Conservation (phyloP, 2,797 vertebrate genomes). For the Heliangelus exortis region DNA sequence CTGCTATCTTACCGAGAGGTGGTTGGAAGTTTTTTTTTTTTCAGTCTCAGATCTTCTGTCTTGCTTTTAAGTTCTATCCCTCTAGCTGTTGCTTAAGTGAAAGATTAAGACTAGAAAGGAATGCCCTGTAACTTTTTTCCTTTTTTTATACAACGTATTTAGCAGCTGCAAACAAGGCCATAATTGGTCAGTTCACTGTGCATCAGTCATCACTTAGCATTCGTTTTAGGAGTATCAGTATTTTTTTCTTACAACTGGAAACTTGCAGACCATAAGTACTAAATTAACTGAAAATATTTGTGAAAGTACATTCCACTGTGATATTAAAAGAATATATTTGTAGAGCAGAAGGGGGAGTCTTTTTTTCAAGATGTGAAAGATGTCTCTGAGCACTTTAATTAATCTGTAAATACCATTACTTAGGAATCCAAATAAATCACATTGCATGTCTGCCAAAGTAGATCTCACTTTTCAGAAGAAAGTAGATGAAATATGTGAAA, state of each 20-base stretch:
- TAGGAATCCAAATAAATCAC: constrained; percentile 53
- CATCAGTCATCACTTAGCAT: background rate
- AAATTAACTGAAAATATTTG: constrained; percentile 21
- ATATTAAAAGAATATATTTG: constrained; percentile 1
- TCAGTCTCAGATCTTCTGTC: background rate
- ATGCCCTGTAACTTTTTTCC: background rate
- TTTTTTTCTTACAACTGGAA: background rate
- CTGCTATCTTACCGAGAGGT: background rate
- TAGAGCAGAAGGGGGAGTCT: background rate
- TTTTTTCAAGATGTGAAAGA: constrained; percentile 5
- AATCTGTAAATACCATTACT: constrained; percentile 32
- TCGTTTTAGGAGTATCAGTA: background rate
- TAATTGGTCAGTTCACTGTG: background rate
- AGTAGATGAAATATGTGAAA: constrained; percentile 40
- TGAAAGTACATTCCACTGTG: constrained; percentile 20
- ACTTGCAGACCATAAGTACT: background rate
- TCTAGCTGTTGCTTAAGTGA: background rate
- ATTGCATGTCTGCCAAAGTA: constrained; percentile 19
- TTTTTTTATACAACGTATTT: background rate
- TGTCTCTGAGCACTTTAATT: constrained; percentile 27
- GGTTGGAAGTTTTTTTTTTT: background rate
- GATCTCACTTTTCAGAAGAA: constrained; percentile 15
- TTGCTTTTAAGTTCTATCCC: background rate
- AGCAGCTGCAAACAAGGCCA: background rate
- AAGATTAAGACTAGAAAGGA: background rate